Conservation (phyloP, 2,797 vertebrate species). For the Neostethus bicornis region DNA sequence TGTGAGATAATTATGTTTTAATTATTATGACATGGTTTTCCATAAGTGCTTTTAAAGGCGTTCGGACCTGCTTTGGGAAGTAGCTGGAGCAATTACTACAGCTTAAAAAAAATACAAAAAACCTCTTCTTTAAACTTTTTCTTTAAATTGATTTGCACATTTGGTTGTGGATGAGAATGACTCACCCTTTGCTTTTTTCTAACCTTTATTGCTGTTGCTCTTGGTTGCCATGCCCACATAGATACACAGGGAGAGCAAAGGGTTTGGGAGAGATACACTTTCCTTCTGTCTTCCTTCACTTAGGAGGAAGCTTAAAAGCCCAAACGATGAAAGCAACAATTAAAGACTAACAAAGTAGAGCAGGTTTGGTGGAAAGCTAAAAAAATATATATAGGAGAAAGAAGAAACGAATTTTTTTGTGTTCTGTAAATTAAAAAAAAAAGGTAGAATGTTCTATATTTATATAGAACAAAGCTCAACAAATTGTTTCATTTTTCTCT, state of each 20-base stretch:
- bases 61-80: neutral
- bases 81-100: neutral
- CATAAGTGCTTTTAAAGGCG: neutral
- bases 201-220: conserved; percentile 39
- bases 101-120: conserved; percentile 1
- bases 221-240: conserved; percentile 62
- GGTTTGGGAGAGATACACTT: conserved; percentile 16
- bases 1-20: neutral
- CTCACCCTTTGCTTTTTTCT: conserved; percentile 48
- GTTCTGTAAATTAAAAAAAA: conserved; percentile 12
- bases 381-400: no score
- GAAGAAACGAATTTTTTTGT: conserved; percentile 8
- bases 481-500: no score
- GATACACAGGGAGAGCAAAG: conserved; percentile 45
- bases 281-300: conserved; percentile 22
- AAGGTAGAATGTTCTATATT: no score
- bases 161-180: conserved; percentile 44
- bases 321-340: conserved; percentile 45
- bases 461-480: no score
- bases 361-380: neutral
- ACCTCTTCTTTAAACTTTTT: conserved; percentile 9
- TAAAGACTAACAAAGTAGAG: conserved; percentile 27
- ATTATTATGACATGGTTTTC: neutral
- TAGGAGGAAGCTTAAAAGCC: conserved; percentile 27
- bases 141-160: conserved; percentile 47